phyloP scores from a whole-genome alignment of 2,888 invertebrate species.

The Mythimna loreyi region DNA sequence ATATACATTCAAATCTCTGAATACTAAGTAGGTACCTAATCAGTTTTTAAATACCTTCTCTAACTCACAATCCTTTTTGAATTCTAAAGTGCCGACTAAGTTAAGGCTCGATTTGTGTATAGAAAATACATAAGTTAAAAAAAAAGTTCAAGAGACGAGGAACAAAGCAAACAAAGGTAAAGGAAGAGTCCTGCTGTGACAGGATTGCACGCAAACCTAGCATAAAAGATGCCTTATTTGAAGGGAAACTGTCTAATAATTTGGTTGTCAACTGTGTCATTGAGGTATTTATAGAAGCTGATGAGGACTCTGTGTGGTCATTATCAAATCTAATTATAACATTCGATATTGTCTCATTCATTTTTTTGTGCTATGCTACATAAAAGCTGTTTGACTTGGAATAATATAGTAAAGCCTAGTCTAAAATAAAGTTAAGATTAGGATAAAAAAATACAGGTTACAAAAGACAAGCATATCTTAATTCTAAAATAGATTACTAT shows the following conservation, averaged over 20 bases:
- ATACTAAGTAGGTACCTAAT: background rate
- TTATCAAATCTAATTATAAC: background rate
- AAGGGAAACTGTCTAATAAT: conserved; percentile 19
- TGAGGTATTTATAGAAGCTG: conserved; percentile 16
- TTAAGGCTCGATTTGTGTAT: conserved; percentile 47
- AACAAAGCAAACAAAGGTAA: conserved; percentile 41
- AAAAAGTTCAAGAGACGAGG: background rate
- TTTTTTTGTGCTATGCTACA: background rate
- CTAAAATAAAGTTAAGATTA: conserved; percentile 15
- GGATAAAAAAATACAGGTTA: conserved; percentile 17
- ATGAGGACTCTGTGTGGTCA: conserved; percentile 1
- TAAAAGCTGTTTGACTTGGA: background rate
- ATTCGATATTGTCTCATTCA: background rate
- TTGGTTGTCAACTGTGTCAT: conserved; percentile 12
- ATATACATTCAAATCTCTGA: background rate
- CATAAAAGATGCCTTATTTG: conserved; percentile 26
- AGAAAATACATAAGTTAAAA: conserved; percentile 16
- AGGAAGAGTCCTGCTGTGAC: conserved; percentile 53
- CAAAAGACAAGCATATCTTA: background rate
- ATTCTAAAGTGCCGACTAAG: conserved; percentile 1
- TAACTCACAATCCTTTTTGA: background rate
- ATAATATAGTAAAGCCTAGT: background rate
- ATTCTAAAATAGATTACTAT: background rate
- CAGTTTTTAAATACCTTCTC: background rate
- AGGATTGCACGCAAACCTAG: conserved; percentile 27